Conservation (phyloP, 2,797 vertebrate species). For the Artibeus lituratus region DNA sequence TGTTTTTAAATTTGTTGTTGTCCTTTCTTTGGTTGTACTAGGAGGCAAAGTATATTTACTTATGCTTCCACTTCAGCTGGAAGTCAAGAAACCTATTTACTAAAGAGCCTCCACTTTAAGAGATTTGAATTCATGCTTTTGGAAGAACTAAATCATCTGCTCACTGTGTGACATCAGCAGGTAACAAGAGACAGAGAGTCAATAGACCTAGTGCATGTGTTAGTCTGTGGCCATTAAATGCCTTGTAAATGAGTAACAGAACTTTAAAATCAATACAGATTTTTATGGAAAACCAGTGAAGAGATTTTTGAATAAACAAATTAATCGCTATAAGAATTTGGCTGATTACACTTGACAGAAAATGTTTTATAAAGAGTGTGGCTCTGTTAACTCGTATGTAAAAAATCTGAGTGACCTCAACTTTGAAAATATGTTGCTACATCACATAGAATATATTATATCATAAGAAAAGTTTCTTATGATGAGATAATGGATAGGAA, state of each 20-base stretch:
- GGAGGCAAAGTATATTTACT: too few species aligned
- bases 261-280: slow-evolving; percentile 63
- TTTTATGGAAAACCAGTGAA: slow-evolving; percentile 56
- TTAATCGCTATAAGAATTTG: slow-evolving; percentile 41
- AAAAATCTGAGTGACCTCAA: background rate
- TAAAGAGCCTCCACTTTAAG: slow-evolving; percentile 28
- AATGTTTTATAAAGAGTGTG: background rate
- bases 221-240: slow-evolving; percentile 25
- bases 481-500: background rate
- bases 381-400: background rate
- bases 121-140: slow-evolving; percentile 54
- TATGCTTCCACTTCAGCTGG: too few species aligned
- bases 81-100: slow-evolving; percentile 43
- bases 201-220: slow-evolving; percentile 20
- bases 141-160: slow-evolving; percentile 29
- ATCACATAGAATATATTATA: background rate
- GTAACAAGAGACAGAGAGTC: slow-evolving; percentile 34
- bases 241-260: slow-evolving; percentile 51
- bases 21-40: too few species aligned
- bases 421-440: background rate
- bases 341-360: background rate
- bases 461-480: background rate
- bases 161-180: slow-evolving; percentile 35
- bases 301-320: slow-evolving; percentile 54
- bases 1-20: too few species aligned